Evolutionary conservation across 1,140 invertebrate genomes (phyloP), one percentile per base, ranked within the genome.

Genomic region (Drosophila sucinea): DNA sequence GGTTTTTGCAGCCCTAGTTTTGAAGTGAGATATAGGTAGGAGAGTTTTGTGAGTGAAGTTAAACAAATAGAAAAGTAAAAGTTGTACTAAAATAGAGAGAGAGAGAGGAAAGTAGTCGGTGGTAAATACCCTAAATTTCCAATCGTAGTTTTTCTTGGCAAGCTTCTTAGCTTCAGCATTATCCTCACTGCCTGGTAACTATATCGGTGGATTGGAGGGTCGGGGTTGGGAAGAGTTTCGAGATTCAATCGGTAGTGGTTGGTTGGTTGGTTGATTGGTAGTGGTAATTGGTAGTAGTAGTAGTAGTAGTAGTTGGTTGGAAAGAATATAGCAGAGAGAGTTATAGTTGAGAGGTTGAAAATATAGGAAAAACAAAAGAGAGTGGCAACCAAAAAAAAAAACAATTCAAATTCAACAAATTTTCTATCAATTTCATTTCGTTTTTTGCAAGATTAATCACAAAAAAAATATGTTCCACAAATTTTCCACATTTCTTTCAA

Each of bases 81-180:
- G 56, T 47, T 38, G 51, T 72, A 69, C 51, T 76, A 56, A 54
- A 58, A 74, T 64, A 60, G 47, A 75, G 67, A 71, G 38, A 76
- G 57, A 51, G 44, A 27, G 44, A 51, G 44, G 44, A 51, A 51
- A 51, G 44, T 51, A 51, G 44, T 1, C 44, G 23, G 2, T 51
- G 66, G 75, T 91, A 91, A 91, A 94, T 95, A 96, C 95, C 95
- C 95, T 94, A 94, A 95, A 96, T 94, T 96, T 96, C 95, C 95
- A 95, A 92, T 96, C 95, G 94, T 95, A 95, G 84, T 94, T 94
- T 94, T 95, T 95, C 93, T 95, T 93, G 71, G 83, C 83, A 92
- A 94, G 92, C 77, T 93, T 92, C 85, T 94, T 93, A 92, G 93
- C 92, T 87, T 91, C 90, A 84, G 73, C 84, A 73, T 73, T 85